These are phyloP conservation scores for Paralinhomoeus sp. DNA, from an alignment of 2,888 invertebrate genomes.

Conservation along the genomic window DNA sequence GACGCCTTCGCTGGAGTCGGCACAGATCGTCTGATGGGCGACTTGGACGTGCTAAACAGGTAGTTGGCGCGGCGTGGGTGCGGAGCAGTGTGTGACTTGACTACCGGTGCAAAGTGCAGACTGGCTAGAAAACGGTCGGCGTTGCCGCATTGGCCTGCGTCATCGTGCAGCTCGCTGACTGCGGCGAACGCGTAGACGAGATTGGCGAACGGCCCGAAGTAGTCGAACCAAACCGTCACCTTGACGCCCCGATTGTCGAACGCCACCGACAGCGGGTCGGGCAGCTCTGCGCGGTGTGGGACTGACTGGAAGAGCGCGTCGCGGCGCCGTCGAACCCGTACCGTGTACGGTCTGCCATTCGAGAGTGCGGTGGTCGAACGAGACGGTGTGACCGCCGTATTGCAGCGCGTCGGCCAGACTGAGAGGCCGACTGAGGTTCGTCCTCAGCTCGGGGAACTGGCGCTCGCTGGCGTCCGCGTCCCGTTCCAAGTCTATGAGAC, in stretches of 20 bases:
- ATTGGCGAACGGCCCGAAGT: slow-evolving; percentile 23
- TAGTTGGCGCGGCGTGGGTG: too few relatives aligned
- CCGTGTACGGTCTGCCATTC: slow-evolving; percentile 17
- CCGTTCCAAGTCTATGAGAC: slow-evolving; percentile 20
- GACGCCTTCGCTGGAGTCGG: slow-evolving; percentile 19
- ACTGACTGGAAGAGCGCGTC: not conserved
- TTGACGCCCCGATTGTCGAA: slow-evolving; percentile 11
- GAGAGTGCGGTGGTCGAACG: slow-evolving; percentile 19
- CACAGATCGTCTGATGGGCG: slow-evolving; percentile 7
- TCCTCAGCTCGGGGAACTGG: slow-evolving; percentile 27
- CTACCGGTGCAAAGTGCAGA: slow-evolving; percentile 7
- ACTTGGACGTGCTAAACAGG: slow-evolving; percentile 10
- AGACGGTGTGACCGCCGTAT: slow-evolving; percentile 19
- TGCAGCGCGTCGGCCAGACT: slow-evolving; percentile 25
- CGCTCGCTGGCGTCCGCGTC: slow-evolving; percentile 19
- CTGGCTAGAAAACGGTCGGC: not conserved
- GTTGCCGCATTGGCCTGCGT: slow-evolving; percentile 2
- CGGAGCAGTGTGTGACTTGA: too few relatives aligned
- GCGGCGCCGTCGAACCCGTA: not conserved
- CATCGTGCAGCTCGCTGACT: slow-evolving; percentile 10
- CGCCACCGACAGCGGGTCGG: slow-evolving; percentile 15
- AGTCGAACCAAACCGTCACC: slow-evolving; percentile 22
- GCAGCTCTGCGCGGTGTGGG: slow-evolving; percentile 17
- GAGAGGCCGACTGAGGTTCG: slow-evolving; percentile 23
- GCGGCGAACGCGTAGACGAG: slow-evolving; percentile 20